phyloP scores from a whole-genome alignment of 2,888 invertebrate genomes.

The Hybos culiciformis region DNA sequence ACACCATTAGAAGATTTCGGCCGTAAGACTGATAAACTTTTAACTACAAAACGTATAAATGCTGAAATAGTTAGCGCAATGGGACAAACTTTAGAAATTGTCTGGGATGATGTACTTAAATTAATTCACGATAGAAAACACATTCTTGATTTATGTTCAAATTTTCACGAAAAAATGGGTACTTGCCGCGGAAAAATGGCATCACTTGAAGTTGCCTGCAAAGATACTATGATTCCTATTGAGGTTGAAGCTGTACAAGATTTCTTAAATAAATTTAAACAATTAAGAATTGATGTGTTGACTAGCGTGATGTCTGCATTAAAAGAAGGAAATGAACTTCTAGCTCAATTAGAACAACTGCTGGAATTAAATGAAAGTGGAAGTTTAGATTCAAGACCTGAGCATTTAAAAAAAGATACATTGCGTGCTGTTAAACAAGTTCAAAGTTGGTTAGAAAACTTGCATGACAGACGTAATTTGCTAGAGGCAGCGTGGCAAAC shows the following conservation, averaged over 20 bases:
- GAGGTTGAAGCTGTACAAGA: conserved; percentile 59
- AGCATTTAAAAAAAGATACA: conserved; percentile 42
- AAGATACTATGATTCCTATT: conserved; percentile 50
- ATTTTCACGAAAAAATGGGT: conserved; percentile 58
- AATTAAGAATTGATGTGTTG: conserved; percentile 54
- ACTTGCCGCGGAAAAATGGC: conserved; percentile 56
- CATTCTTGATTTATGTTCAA: conserved; percentile 62
- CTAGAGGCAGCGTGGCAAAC: conserved; percentile 55
- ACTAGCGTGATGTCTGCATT: conserved; percentile 68
- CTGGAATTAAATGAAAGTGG: conserved; percentile 61
- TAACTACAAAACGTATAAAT: conserved; percentile 59
- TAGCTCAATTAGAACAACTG: conserved; percentile 52
- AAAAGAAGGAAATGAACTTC: conserved; percentile 61
- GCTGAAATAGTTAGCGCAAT: conserved; percentile 76
- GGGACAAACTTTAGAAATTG: conserved; percentile 62
- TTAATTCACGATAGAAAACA: conserved; percentile 63
- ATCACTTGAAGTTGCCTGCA: conserved; percentile 53
- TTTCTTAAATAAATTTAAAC: conserved; percentile 55
- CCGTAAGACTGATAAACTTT: conserved; percentile 71
- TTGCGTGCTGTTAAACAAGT: conserved; percentile 46
- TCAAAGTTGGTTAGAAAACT: conserved; percentile 57
- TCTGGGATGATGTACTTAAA: conserved; percentile 71
- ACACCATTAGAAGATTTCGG: conserved; percentile 79
- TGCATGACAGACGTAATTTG: conserved; percentile 59
- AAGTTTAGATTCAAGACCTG: conserved; percentile 60